phyloP scores from a whole-genome alignment of 2,113 vertebrate species.

The Gymnogyps californianus region DNA sequence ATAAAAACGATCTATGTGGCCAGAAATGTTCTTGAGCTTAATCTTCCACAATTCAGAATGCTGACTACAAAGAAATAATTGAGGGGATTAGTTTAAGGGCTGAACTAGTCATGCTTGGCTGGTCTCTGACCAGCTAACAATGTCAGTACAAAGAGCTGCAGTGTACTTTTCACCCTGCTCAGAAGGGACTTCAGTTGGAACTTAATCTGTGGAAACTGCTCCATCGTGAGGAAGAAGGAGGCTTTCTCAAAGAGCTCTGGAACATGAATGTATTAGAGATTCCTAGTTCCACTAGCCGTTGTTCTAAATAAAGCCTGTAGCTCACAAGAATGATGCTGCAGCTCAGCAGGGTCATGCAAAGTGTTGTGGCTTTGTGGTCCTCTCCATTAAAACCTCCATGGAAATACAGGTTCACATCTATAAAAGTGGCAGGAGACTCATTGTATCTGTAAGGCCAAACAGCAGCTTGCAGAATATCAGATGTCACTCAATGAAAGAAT shows the following conservation, averaged over 20 bases:
- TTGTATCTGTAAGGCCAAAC: neutral
- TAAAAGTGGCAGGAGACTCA: neutral
- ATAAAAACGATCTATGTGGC: neutral
- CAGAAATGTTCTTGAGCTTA: conserved; percentile 2
- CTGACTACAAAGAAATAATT: neutral
- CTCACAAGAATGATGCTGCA: neutral
- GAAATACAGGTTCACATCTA: neutral
- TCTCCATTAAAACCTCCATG: neutral
- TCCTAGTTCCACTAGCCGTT: neutral
- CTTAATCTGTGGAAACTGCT: neutral
- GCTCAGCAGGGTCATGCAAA: neutral
- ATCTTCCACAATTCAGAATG: neutral
- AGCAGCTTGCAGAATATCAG: neutral
- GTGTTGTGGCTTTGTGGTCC: neutral
- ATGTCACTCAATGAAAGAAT: neutral
- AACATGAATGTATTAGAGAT: neutral
- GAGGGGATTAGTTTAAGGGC: neutral
- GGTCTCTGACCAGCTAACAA: neutral
- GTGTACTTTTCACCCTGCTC: neutral
- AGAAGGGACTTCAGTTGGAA: neutral
- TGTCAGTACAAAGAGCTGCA: neutral
- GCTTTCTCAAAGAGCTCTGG: neutral
- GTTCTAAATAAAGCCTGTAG: neutral
- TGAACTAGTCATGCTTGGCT: neutral
- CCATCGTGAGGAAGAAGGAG: neutral